phyloP scores from a whole-genome alignment of 2,113 vertebrate species.

The Tyto alba region DNA sequence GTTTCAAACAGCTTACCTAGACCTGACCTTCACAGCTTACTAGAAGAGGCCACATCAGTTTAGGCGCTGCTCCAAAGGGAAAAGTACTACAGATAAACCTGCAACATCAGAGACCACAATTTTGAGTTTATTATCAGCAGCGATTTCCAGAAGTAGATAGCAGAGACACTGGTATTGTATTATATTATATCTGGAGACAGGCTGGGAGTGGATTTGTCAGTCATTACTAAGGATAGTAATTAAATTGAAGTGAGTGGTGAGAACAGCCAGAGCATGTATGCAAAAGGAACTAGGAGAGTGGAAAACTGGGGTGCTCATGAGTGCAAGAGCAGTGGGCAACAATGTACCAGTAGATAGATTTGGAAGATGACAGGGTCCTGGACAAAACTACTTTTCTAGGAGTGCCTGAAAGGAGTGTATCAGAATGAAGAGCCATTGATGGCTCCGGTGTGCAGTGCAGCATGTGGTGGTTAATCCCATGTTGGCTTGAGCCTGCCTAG shows the following conservation, averaged over 20 bases:
- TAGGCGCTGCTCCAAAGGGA: neutral
- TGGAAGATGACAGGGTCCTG: neutral
- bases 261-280: neutral
- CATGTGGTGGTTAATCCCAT: neutral
- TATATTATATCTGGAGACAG: neutral
- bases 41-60: neutral
- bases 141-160: neutral
- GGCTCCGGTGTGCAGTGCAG: rapidly evolving
- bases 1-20: neutral
- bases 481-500: neutral
- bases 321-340: neutral
- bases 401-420: neutral
- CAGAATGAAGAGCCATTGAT: neutral
- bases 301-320: neutral
- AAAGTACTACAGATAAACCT: neutral
- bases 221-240: neutral
- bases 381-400: neutral
- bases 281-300: neutral
- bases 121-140: neutral
- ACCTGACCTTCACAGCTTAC: neutral
- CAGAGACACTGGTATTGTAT: neutral
- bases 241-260: neutral
- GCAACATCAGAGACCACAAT: neutral
- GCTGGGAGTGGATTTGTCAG: neutral
- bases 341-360: rapidly evolving